A percentile compares a stretch with the other conserved stretches of the same genome.
Evolutionary conservation across 2,797 vertebrate species (phyloP).

Genomic region (Thamnophis elegans): DNA sequence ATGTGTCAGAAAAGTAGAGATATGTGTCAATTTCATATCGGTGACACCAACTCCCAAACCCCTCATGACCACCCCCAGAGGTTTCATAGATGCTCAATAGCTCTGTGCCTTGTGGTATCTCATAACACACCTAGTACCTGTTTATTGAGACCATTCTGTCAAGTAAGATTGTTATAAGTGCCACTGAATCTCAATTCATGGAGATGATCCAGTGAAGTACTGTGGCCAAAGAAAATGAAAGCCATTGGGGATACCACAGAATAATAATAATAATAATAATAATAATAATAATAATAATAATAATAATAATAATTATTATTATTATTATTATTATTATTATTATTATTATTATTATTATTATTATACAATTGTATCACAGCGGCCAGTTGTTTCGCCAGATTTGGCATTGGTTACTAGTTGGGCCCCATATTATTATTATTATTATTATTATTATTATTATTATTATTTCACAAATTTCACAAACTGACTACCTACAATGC

Average conservation of each 20-base stretch:
- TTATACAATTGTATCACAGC: too few species aligned
- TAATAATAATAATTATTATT: too few species aligned
- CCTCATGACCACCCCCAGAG: background rate
- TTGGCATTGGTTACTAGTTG: too few species aligned
- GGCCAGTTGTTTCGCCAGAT: too few species aligned
- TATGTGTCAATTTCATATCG: background rate
- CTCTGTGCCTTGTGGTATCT: background rate
- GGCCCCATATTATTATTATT: too few species aligned
- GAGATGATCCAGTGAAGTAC: background rate
- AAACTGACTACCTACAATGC: too few species aligned
- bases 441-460: too few species aligned
- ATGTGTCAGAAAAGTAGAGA: background rate
- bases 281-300: too few species aligned
- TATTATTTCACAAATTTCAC: too few species aligned
- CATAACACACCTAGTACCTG: background rate
- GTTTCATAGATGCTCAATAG: background rate
- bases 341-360: too few species aligned
- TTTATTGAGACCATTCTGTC: background rate
- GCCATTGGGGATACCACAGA: background rate
- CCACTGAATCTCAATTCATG: background rate
- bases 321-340: too few species aligned
- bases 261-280: background rate
- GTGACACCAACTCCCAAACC: background rate
- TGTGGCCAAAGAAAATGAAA: background rate
- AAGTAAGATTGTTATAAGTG: background rate